A percentile compares a stretch with the other conserved stretches of the same genome.
These are phyloP conservation scores for Epinephelus cyanopodus DNA, from an alignment of 2,113 vertebrate genomes.

Conservation along the genomic window DNA sequence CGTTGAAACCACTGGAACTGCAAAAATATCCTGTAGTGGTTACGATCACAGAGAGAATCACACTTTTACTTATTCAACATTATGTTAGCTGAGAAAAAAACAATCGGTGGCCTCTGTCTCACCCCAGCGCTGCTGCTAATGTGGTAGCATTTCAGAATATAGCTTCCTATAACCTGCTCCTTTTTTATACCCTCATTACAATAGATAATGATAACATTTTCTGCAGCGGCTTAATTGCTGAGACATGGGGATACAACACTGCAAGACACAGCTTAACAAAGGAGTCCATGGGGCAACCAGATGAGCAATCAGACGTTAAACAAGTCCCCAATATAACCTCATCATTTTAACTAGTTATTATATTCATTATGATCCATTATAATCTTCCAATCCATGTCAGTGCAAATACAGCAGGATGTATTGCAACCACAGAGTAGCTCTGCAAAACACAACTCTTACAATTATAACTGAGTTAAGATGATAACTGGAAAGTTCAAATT, in stretches of 20 bases:
- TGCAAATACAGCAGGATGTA: background rate
- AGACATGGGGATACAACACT: conserved; percentile 7
- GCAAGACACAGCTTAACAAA: conserved; percentile 15
- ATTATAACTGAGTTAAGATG: background rate
- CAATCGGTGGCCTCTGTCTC: background rate
- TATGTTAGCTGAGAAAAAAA: conserved; percentile 9
- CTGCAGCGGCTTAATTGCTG: conserved; percentile 25
- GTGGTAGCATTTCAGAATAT: background rate
- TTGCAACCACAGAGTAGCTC: background rate
- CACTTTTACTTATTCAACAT: background rate
- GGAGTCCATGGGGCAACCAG: background rate
- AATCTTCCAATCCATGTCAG: background rate
- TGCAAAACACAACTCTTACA: background rate
- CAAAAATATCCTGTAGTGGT: background rate
- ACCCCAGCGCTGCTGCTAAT: background rate
- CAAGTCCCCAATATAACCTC: background rate
- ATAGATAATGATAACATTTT: conserved; percentile 10
- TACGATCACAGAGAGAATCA: conserved; percentile 12
- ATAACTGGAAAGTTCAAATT: background rate
- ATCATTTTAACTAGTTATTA: conserved; percentile 9
- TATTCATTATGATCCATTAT: background rate
- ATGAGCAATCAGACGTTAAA: background rate
- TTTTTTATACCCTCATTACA: background rate
- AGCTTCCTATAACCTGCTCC: background rate
- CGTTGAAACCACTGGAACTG: background rate